Evolutionary conservation across 2,113 vertebrate species (phyloP), one percentile per base, ranked within the genome.

Genomic region (Channa maculata): DNA sequence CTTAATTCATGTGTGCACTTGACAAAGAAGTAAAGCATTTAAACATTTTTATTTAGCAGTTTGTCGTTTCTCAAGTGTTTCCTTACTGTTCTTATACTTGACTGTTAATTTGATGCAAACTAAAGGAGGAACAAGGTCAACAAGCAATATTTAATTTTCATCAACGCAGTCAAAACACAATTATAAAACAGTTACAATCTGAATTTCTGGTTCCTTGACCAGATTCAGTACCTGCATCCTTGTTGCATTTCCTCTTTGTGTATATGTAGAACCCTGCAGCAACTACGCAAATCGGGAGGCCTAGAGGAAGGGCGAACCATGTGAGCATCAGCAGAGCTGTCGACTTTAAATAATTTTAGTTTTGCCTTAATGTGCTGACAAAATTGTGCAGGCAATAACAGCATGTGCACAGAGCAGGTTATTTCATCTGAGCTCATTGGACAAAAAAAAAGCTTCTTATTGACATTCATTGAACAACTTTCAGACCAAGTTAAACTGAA

Each of bases 401-500:
- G 1, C 24, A 48, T 82, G 0, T 46, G 60, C 39, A 79, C 82
- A 39, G 65, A 58, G 44, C 91, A 92, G 11, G 37, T 53, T 43
- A 68, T 53, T 33, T 72, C 45, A 36, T 66, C 59, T 10, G 64
- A 65, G n/a, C 14, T 12, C 50, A 10, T 12, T 8, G 78, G 37
- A 8, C 11, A 13, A 60, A 48, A 38, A 50, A 70, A 52, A 1
- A 91, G 15, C 48, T 49, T 74, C 8, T 82, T 78, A 9, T 70
- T 77, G 0, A 33, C 43, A 3, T 0, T 49, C 4, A 77, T 54
- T 62, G 71, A 52, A 12, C 3, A 3, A 13, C 61, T 62, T 55
- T 14, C 70, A 57, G 70, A 79, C 87, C 88, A 92, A 5, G 68
- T 79, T 69, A 92, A 61, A 61, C 44, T 79, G n/a, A 89, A 79